Evolutionary conservation across 2,797 vertebrate species (phyloP).

Genomic region (Poecilia picta): DNA sequence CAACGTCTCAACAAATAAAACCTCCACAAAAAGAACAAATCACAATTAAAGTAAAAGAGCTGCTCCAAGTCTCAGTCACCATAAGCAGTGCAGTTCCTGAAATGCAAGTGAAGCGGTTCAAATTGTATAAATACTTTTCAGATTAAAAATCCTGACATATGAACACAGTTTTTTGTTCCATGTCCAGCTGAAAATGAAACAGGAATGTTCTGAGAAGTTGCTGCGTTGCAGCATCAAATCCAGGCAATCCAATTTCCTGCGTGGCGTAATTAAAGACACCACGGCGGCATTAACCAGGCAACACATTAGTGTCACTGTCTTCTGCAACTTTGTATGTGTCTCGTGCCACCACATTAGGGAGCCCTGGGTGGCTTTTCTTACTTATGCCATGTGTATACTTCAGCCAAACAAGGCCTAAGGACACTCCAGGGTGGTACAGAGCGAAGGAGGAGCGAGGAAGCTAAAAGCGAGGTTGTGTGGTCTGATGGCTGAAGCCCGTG

Average conservation of each 20-base stretch:
- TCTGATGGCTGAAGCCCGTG: slow-evolving; percentile 77
- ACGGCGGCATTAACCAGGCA: slow-evolving; percentile 50
- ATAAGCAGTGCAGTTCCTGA: neutral
- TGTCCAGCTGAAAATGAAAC: neutral
- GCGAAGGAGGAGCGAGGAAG: slow-evolving; percentile 63
- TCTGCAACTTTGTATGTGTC: slow-evolving; percentile 64
- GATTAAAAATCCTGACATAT: neutral
- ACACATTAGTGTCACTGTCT: slow-evolving; percentile 52
- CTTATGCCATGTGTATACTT: slow-evolving; percentile 78
- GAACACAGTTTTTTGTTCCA: neutral
- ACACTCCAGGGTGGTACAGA: slow-evolving; percentile 79
- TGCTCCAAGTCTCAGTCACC: neutral
- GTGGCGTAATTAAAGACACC: slow-evolving; percentile 30
- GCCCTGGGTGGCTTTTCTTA: slow-evolving; percentile 78
- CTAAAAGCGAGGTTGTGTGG: slow-evolving; percentile 77
- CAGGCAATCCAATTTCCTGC: slow-evolving; percentile 52
- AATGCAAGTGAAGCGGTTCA: neutral
- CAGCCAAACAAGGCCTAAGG: slow-evolving; percentile 77
- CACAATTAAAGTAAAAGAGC: neutral
- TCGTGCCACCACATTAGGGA: slow-evolving; percentile 70
- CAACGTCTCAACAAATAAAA: neutral
- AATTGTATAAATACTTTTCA: neutral
- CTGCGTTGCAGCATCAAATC: slow-evolving; percentile 34
- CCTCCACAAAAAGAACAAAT: too few species aligned
- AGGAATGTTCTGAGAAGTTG: slow-evolving; percentile 14